phyloP scores from a whole-genome alignment of 1,140 invertebrate genomes.

The Melanaphis sacchari region DNA sequence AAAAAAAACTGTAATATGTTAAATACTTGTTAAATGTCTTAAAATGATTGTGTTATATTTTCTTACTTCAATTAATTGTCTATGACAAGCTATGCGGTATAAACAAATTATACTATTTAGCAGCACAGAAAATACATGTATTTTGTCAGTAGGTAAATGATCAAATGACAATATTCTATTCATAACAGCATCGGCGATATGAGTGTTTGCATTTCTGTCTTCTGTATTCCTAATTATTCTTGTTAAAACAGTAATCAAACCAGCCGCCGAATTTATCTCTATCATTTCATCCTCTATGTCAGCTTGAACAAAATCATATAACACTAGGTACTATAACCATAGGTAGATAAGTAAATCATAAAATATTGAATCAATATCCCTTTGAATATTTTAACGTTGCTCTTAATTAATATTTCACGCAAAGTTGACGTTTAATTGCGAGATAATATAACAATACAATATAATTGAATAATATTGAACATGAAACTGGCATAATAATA shows the following conservation, averaged over 20 bases:
- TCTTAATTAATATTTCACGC: background rate
- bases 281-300: background rate
- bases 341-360: background rate
- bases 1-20: background rate
- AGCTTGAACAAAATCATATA: background rate
- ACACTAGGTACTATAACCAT: background rate
- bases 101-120: slow-evolving; percentile 38
- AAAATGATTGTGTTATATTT: background rate
- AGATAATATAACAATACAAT: background rate
- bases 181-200: background rate
- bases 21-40: background rate
- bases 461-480: background rate
- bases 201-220: background rate
- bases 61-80: slow-evolving; percentile 33
- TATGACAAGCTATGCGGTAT: background rate
- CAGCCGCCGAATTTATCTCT: background rate
- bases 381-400: background rate
- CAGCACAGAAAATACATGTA: background rate
- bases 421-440: background rate
- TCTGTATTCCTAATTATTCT: background rate
- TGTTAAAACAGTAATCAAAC: slow-evolving; percentile 31
- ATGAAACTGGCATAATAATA: background rate
- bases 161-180: background rate
- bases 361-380: background rate
- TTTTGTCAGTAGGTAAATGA: background rate